Evolutionary conservation across 2,113 vertebrate genomes (phyloP).

Genomic region (Hipposideros armiger): DNA sequence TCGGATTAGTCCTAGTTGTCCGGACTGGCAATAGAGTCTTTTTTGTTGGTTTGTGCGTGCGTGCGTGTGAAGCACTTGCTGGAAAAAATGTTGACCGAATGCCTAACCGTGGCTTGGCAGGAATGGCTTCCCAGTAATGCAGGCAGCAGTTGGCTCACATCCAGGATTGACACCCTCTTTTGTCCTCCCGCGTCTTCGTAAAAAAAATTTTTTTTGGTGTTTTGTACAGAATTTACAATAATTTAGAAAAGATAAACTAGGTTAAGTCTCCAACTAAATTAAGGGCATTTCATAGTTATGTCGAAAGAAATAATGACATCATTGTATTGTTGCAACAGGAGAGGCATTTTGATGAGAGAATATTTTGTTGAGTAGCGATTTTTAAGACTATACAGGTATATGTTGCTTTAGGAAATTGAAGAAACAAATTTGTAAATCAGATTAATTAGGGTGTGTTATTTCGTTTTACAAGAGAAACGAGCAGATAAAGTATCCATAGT

Average conservation of each 20-base stretch:
- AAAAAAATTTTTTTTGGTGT: background rate
- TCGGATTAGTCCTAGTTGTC: background rate
- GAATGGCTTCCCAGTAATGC: conserved; percentile 51
- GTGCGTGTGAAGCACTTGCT: conserved; percentile 31
- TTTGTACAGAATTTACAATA: background rate
- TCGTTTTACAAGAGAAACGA: conserved; percentile 32
- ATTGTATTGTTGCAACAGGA: background rate
- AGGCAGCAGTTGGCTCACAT: background rate
- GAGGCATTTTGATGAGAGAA: background rate
- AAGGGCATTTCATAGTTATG: background rate
- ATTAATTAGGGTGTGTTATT: background rate
- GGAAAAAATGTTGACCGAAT: background rate
- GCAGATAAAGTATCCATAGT: background rate
- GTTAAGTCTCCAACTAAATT: background rate
- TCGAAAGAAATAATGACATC: conserved; percentile 52
- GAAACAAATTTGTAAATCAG: conserved; percentile 29
- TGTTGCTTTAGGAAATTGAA: conserved; percentile 26
- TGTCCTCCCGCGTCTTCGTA: background rate
- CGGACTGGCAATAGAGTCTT: background rate
- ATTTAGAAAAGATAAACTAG: background rate
- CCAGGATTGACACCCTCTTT: background rate
- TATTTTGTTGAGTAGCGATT: conserved; percentile 35
- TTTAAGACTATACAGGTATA: background rate
- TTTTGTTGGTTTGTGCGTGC: background rate
- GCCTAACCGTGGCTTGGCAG: background rate